Conservation (phyloP, 2,113 vertebrate species). For the Pseudopipra pipra region DNA sequence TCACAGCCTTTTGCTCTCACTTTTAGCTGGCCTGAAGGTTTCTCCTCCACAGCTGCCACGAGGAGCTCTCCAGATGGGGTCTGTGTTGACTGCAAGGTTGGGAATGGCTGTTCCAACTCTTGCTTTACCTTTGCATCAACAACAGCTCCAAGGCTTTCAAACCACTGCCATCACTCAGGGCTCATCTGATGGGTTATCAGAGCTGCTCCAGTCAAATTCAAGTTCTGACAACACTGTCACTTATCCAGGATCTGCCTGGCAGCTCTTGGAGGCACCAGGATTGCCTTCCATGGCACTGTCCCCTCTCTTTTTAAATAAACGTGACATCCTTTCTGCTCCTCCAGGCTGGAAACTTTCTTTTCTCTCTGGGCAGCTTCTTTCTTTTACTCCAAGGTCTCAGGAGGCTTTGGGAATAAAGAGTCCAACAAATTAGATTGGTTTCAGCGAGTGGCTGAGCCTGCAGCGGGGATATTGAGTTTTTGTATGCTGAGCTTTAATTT, state of each 20-base stretch:
- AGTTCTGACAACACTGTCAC: not conserved
- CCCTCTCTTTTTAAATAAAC: not conserved
- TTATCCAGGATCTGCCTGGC: not conserved
- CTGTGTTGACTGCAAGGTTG: not conserved
- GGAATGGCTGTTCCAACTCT: not conserved
- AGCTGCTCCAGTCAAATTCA: not conserved
- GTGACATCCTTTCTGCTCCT: not conserved
- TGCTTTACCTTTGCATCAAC: not conserved
- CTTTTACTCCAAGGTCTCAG: constrained; percentile 10
- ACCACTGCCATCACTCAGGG: rapidly evolving
- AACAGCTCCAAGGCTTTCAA: not conserved
- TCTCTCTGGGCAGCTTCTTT: not conserved
- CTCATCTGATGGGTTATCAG: not conserved
- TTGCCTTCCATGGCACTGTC: not conserved
- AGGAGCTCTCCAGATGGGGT: rapidly evolving
- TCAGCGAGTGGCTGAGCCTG: constrained; percentile 26
- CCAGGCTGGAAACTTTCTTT: not conserved
- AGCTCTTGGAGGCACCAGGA: not conserved
- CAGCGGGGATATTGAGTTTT: not conserved
- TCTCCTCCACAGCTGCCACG: not conserved
- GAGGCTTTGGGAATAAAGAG: constrained; percentile 47
- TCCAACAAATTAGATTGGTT: constrained; percentile 50
- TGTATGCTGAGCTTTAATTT: constrained; percentile 28
- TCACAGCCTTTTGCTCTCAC: not conserved
- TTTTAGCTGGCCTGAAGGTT: not conserved